Evolutionary conservation across 2,797 vertebrate genomes (phyloP).

Genomic region (Orientallactaga sibirica): DNA sequence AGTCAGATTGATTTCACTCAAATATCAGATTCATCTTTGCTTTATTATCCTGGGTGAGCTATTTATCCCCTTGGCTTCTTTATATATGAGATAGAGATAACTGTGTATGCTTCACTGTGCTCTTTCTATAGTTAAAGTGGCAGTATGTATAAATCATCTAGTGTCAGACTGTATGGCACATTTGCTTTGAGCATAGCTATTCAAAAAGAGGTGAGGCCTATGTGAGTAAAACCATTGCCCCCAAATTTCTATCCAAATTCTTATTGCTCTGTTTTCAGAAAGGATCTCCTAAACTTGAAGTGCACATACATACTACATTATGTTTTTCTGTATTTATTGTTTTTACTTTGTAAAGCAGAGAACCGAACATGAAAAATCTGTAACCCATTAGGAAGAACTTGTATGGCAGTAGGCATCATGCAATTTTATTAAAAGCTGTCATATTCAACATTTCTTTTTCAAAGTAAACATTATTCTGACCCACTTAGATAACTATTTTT

Average conservation of each 20-base stretch:
- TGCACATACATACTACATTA: background rate
- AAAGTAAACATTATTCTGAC: background rate
- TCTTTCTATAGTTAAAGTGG: background rate
- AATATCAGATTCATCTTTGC: background rate
- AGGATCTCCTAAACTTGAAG: background rate
- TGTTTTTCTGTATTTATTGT: background rate
- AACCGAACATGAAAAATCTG: background rate
- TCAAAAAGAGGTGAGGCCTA: background rate
- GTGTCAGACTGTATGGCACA: background rate
- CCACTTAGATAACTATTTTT: background rate
- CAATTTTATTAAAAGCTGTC: background rate
- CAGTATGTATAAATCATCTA: background rate
- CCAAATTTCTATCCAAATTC: background rate
- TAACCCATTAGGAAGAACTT: background rate
- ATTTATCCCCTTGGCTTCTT: background rate
- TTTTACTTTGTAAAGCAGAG: conserved; percentile 20
- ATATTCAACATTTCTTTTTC: background rate
- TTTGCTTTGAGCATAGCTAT: background rate
- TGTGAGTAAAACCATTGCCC: background rate
- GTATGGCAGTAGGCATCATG: background rate
- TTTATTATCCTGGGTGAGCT: background rate
- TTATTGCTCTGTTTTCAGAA: background rate
- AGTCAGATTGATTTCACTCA: background rate
- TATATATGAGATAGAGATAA: background rate
- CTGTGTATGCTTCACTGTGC: background rate